Conservation (phyloP, 2,888 invertebrate species). For the Lamproptera curius region DNA sequence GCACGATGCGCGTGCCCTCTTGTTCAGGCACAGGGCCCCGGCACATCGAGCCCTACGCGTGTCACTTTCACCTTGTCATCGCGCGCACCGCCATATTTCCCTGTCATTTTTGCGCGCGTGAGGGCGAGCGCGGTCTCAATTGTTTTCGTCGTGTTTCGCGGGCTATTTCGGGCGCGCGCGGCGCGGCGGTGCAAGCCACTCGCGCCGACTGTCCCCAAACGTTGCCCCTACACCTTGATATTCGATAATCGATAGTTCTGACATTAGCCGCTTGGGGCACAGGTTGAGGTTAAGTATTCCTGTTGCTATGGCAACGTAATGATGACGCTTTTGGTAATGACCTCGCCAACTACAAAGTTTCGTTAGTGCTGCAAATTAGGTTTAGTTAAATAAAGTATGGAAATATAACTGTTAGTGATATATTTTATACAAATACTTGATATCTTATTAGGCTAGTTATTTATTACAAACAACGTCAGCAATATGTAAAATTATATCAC, state of each 20-base stretch:
- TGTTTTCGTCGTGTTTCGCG: constrained; percentile 76
- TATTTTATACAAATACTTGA: too few relatives aligned
- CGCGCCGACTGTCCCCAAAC: constrained; percentile 55
- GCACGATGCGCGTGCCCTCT: constrained; percentile 25
- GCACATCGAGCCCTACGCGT: constrained; percentile 21
- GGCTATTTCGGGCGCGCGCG: constrained; percentile 68
- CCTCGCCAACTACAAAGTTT: too few relatives aligned
- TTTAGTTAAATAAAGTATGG: too few relatives aligned
- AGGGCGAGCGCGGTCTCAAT: constrained; percentile 64
- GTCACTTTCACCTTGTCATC: constrained; percentile 34
- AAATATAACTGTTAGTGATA: too few relatives aligned
- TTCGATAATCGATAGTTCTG: constrained; percentile 37
- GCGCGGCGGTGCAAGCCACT: constrained; percentile 58
- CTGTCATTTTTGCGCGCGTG: constrained; percentile 67
- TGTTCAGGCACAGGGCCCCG: constrained; percentile 28
- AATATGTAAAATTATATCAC: too few relatives aligned
- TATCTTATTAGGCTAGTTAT: too few relatives aligned
- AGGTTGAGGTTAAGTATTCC: too few relatives aligned
- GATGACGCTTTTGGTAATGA: too few relatives aligned
- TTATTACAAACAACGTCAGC: too few relatives aligned
- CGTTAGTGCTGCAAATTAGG: too few relatives aligned
- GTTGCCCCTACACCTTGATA: constrained; percentile 50
- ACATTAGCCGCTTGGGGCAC: not conserved
- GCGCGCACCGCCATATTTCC: constrained; percentile 49
- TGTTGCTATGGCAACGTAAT: too few relatives aligned